These are phyloP conservation scores for Sarcophaga peregrina DNA, from an alignment of 1,140 invertebrate genomes.

Conservation along the genomic window DNA sequence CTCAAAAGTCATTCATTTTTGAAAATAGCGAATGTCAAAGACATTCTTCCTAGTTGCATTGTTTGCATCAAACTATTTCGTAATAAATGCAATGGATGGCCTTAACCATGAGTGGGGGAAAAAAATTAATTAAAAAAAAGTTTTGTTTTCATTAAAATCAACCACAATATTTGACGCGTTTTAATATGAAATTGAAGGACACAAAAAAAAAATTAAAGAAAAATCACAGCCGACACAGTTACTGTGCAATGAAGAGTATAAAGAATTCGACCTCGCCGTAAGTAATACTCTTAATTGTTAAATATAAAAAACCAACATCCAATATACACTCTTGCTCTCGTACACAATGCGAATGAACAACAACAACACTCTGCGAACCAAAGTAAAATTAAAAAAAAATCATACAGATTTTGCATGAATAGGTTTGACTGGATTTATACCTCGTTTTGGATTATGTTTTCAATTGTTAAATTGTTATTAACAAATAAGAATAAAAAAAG, in stretches of 20 bases:
- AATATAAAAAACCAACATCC: constrained; percentile 1
- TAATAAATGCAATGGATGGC: no score
- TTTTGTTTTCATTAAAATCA: neutral
- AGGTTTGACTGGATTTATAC: neutral
- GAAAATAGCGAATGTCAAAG: no score
- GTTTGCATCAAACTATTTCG: no score
- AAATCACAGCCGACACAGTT: neutral
- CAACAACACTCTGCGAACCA: no score
- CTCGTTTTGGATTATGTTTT: constrained; percentile 17
- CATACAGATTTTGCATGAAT: neutral
- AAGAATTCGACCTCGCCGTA: neutral
- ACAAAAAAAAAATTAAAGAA: no score
- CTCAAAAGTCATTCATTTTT: no score
- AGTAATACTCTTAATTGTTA: constrained; percentile 1
- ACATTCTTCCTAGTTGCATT: no score
- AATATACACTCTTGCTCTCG: neutral
- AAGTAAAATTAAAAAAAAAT: neutral
- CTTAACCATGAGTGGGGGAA: no score
- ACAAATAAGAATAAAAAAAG: neutral
- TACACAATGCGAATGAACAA: no score
- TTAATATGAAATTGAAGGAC: neutral
- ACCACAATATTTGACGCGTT: no score
- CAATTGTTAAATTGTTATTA: neutral
- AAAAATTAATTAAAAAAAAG: neutral
- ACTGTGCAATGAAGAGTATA: neutral